Evolutionary conservation across 2,888 invertebrate species (phyloP).

Genomic region (Hyposoter dolosus): DNA sequence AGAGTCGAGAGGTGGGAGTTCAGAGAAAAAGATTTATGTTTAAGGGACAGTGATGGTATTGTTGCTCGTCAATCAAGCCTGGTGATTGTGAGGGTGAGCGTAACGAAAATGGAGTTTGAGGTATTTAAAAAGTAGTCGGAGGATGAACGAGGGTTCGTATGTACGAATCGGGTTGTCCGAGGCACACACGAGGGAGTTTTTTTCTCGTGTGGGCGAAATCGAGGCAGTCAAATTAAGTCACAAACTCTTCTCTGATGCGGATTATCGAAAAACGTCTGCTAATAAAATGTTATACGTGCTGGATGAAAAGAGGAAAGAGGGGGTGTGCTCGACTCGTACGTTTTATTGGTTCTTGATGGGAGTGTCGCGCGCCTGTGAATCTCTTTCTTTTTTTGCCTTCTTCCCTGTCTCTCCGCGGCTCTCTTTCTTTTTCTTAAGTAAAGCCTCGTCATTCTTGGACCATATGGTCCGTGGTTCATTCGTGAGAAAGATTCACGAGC

Average conservation of each 20-base stretch:
- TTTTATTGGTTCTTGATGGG: constrained; percentile 70
- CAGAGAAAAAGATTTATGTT: constrained; percentile 9
- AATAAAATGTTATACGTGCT: constrained; percentile 70
- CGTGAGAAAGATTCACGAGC: constrained; percentile 58
- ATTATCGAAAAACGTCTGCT: constrained; percentile 71
- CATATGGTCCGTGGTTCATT: constrained; percentile 53
- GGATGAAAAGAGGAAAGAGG: constrained; percentile 34
- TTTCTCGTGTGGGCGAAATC: constrained; percentile 57
- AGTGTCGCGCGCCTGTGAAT: constrained; percentile 41
- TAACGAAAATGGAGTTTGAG: constrained; percentile 23
- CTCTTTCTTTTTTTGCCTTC: constrained; percentile 38
- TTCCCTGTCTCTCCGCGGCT: neutral
- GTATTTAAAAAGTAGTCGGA: constrained; percentile 62
- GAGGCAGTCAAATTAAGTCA: constrained; percentile 69
- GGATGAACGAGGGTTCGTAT: constrained; percentile 38
- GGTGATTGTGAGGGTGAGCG: constrained; percentile 13
- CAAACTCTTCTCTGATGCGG: constrained; percentile 61
- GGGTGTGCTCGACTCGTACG: constrained; percentile 19
- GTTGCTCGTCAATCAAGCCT: constrained; percentile 56
- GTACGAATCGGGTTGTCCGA: constrained; percentile 5
- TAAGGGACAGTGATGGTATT: constrained; percentile 38
- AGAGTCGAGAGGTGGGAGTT: constrained; percentile 4
- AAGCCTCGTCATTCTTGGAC: constrained; percentile 35
- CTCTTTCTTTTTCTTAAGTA: neutral
- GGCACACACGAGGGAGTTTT: constrained; percentile 32